A percentile compares a stretch with the other conserved stretches of the same genome.
phyloP scores from a whole-genome alignment of 1,140 invertebrate species.

The Sycobia sp. region DNA sequence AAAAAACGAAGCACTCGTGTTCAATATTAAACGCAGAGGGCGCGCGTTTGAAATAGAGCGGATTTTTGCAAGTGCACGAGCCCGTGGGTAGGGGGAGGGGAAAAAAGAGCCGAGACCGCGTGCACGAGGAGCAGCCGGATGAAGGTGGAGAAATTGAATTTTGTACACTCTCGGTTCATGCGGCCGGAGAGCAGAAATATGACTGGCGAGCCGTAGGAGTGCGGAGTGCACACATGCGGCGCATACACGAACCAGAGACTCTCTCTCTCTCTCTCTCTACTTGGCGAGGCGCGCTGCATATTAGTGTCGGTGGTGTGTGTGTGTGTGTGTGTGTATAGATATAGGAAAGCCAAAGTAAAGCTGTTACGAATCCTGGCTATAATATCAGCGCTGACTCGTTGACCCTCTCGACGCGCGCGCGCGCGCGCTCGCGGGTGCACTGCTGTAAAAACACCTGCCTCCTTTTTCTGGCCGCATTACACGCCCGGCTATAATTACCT shows the following conservation, averaged over 20 bases:
- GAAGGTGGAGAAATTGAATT: slow-evolving; percentile 27
- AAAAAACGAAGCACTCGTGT: too few relatives aligned
- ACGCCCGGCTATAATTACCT: slow-evolving; percentile 34
- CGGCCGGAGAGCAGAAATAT: slow-evolving; percentile 1
- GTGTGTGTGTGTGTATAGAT: too few relatives aligned
- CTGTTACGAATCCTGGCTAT: slow-evolving; percentile 20
- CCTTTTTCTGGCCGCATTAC: slow-evolving; percentile 14
- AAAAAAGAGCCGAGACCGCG: slow-evolving; percentile 1
- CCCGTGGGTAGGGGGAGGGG: not conserved
- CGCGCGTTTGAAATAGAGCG: slow-evolving; percentile 2
- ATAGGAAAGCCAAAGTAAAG: slow-evolving; percentile 7
- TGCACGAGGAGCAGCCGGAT: not conserved
- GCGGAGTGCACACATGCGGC: not conserved
- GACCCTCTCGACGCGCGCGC: slow-evolving; percentile 27
- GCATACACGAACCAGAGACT: not conserved
- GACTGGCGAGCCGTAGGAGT: not conserved
- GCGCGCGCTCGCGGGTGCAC: too few relatives aligned
- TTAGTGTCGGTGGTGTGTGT: too few relatives aligned
- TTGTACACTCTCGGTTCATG: slow-evolving; percentile 17
- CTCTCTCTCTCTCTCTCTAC: not conserved
- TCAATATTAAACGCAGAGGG: not conserved
- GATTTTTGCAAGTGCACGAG: slow-evolving; percentile 3
- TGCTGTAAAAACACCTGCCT: slow-evolving; percentile 30
- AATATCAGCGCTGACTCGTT: slow-evolving; percentile 15
- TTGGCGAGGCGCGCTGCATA: not conserved